These are phyloP conservation scores for Noctua comes DNA, from an alignment of 2,888 invertebrate species.

Conservation along the genomic window DNA sequence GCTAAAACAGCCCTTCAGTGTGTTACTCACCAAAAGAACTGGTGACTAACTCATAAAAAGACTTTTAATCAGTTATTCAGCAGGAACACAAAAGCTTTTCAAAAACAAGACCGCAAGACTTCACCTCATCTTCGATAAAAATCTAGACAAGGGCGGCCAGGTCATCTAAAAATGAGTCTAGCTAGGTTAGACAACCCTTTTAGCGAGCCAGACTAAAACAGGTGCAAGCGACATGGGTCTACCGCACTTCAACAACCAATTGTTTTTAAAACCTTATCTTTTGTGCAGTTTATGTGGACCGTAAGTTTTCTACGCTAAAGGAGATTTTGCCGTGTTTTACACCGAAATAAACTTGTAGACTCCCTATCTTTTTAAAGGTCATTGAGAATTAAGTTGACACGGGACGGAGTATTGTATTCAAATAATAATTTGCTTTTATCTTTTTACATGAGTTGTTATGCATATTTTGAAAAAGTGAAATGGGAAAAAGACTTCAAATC, in stretches of 20 bases:
- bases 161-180: conserved; percentile 33
- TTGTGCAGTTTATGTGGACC: conserved; percentile 5
- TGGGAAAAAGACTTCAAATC: not conserved
- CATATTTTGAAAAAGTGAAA: conserved; percentile 42
- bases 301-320: not conserved
- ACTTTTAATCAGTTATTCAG: not conserved
- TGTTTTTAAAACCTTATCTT: conserved; percentile 37
- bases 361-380: conserved; percentile 53
- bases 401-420: conserved; percentile 53
- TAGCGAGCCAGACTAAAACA: conserved; percentile 43
- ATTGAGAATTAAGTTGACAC: conserved; percentile 55
- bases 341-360: conserved; percentile 18
- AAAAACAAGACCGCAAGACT: not conserved
- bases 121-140: conserved; percentile 12
- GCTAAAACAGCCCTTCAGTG: no score
- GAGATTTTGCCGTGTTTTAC: conserved; percentile 11
- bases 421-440: conserved; percentile 54
- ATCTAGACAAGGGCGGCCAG: conserved; percentile 15
- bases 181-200: conserved; percentile 52
- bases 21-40: not conserved
- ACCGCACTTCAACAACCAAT: conserved; percentile 50
- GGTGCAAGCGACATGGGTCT: conserved; percentile 57
- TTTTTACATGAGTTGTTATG: conserved; percentile 45
- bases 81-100: not conserved
- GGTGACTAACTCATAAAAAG: not conserved